Evolutionary conservation across 2,797 vertebrate species (phyloP), one percentile per base, ranked within the genome.

Genomic region (Eurystomus glaucurus): DNA sequence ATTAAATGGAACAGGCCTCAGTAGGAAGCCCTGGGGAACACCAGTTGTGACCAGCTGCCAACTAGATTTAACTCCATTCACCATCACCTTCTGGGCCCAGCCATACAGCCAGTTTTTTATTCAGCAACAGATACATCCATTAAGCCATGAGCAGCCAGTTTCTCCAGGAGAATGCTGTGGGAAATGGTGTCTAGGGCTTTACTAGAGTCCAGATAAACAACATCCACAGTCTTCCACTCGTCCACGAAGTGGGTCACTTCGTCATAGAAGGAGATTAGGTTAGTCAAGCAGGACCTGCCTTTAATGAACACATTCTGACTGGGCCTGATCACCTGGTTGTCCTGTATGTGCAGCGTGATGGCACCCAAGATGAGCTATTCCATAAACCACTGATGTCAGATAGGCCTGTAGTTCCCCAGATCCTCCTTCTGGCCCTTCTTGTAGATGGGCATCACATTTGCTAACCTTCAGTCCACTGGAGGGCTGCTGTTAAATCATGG

Each of bases 1-100:
- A 55, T 3, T 46, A 48, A 55, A 21, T 2, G 28, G 18, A 37
- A 10, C 6, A 26, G 39, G 11, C 3, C 10, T 13, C 3, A 41
- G 1, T 23, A 4, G 3, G 9, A 14, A 46, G 9, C 23, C 6
- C 41, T 33, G 19, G 5, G 10, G 12, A 66, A 33, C 19, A 41
- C 3, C 48, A 37, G 14, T 13, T 6, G 8, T 19, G 19, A 15
- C 6, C 3, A 4, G 29, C 6, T 2, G 2, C 23, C 20, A 31
- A 15, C 7, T 20, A 8, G 35, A 29, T 33, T 39, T 66, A 41
- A 11, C 6, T 28, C 41, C 31, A 55, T 29, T 65, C 15, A 23
- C 21, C 14, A 45, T 3, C 9, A 33, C 33, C 20, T 9, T 3
- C 28, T 16, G 12, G 12, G 19, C 11, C 5, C 4, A 2, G 20